Percentiles rank a stretch among this genome's conserved stretches.
Evolutionary conservation across 1,140 invertebrate species (phyloP).

Genomic region (Orius laevigatus): DNA sequence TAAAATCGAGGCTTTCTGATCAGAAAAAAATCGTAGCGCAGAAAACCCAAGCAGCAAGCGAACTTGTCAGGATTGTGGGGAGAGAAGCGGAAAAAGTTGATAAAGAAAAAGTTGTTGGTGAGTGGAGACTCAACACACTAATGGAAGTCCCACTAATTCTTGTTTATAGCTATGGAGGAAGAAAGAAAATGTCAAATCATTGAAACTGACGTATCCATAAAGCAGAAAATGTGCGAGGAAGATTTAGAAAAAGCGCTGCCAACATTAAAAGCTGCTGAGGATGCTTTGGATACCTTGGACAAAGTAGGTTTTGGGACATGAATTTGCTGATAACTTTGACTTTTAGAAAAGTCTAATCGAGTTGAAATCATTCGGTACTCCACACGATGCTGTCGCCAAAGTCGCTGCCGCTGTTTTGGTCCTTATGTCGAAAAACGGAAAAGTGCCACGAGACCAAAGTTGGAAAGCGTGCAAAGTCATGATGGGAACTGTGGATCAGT

Average conservation of each 20-base stretch:
- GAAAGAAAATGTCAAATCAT: slow-evolving; percentile 80
- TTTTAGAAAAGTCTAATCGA: slow-evolving; percentile 70
- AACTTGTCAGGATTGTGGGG: slow-evolving; percentile 72
- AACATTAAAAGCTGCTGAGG: slow-evolving; percentile 70
- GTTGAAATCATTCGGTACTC: slow-evolving; percentile 79
- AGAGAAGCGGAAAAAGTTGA: slow-evolving; percentile 80
- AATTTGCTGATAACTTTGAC: background rate
- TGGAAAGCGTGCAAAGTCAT: slow-evolving; percentile 84
- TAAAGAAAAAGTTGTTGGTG: slow-evolving; percentile 66
- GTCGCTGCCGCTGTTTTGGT: slow-evolving; percentile 78
- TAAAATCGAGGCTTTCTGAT: slow-evolving; percentile 62
- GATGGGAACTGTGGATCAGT: slow-evolving; percentile 72
- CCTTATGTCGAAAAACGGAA: slow-evolving; percentile 66
- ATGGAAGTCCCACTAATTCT: too few species aligned
- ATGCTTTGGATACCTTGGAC: slow-evolving; percentile 81
- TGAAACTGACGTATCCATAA: slow-evolving; percentile 68
- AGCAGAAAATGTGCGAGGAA: slow-evolving; percentile 70
- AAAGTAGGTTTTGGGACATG: slow-evolving; percentile 37
- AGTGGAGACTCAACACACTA: too few species aligned
- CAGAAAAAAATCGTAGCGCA: slow-evolving; percentile 77
- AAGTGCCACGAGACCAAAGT: slow-evolving; percentile 78
- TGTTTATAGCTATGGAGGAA: slow-evolving; percentile 47
- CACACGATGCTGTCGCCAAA: slow-evolving; percentile 63
- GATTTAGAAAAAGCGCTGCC: slow-evolving; percentile 85
- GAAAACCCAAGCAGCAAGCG: slow-evolving; percentile 80